Evolutionary conservation across 2,113 vertebrate species (phyloP).

Genomic region (Apteryx owenii): DNA sequence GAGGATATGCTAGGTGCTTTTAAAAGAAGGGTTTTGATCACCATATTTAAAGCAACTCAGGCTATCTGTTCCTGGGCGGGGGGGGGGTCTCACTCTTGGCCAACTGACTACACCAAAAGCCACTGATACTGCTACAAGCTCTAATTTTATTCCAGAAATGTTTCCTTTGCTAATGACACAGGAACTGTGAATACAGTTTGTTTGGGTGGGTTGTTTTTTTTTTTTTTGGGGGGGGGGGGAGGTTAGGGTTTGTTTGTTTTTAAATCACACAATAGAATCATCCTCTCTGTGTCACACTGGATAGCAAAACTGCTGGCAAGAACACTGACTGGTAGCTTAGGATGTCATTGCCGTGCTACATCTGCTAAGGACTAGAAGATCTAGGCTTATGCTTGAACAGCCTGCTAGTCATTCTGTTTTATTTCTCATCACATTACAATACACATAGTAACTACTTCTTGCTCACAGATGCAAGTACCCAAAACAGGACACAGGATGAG

Average conservation of each 20-base stretch:
- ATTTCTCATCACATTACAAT: neutral
- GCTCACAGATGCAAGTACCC: neutral
- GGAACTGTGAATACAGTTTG: too few species aligned
- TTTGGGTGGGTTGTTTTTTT: too few species aligned
- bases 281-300: neutral
- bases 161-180: neutral
- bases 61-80: neutral
- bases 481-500: neutral
- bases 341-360: neutral
- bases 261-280: neutral
- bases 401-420: neutral
- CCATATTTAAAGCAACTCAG: rapidly evolving
- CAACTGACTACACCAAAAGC: neutral
- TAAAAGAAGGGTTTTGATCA: rapidly evolving
- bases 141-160: too few species aligned
- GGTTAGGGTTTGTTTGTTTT: too few species aligned
- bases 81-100: neutral
- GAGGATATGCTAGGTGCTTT: neutral
- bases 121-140: neutral
- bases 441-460: neutral
- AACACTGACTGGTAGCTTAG: too few species aligned
- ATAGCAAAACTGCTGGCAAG: neutral
- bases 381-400: neutral
- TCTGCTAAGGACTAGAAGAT: neutral
- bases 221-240: too few species aligned